Base-by-base conservation (phyloP, 2,113 vertebrate genomes). In the Spermophilus dauricus region DNA sequence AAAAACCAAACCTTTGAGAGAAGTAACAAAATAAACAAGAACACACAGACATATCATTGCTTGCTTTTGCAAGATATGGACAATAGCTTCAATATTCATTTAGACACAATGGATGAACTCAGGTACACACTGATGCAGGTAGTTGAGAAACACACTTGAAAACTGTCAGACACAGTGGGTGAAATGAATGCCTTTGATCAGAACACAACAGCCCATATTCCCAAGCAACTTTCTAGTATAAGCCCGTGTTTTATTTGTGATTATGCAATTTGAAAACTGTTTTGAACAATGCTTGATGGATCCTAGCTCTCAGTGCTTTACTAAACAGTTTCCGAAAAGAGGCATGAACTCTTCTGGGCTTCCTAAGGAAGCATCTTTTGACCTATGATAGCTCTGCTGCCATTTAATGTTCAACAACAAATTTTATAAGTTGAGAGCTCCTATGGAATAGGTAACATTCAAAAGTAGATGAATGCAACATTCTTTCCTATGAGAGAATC, bases 1-100 rank as follows among this genome's bases (percentile, higher is more conserved):
- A 84, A 86, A 92, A 22, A 80, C 1, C 45, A 76, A 87, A 5
- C 32, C 56, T 70, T 67, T 73, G 72, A 20, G 30, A 70, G 5
- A 89, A 82, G 5, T n/a, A 91, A 30, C 75, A 90, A 39, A 92
- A 73, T 51, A 86, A 93, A 65, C 16, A 48, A 73, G 48, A 91
- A 89, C 16, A 5, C 12, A 42, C 17, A 22, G 10, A 32, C 37
- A 4, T 12, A 63, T 39, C 67, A 77, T 26, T 18, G 28, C 42
- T 39, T 76, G 37, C 67, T 89, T 86, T 73, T 90, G 85, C 58
- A 78, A 67, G 81, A 75, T 56, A 67, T 13, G 51, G 83, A 85
- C 4, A 87, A 65, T 0, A 88, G 72, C 20, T 30, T 51, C 48
- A 72, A 2, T 6, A 34, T 18, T 88, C n/a, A 12, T 12, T 81